Evolutionary conservation across 2,113 vertebrate genomes (phyloP).

Genomic region (crab-eating macaque (Macaca fascicularis)): T2T-MFA8v1.1 NC_088377.1:147688001-147688500

Average conservation of each 20-base stretch:
- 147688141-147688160: neutral
- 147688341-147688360: neutral
- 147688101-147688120: neutral
- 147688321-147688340: neutral
- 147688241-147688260: neutral
- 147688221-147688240: neutral
- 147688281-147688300: neutral
- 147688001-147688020: neutral
- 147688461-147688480: neutral
- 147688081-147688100: neutral
- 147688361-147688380: neutral
- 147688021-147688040: neutral
- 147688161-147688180: neutral
- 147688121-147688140: neutral
- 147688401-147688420: neutral
- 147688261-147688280: neutral
- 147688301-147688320: neutral
- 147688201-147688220: neutral
- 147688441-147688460: neutral
- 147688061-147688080: neutral
- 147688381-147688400: neutral
- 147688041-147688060: neutral
- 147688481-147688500: neutral
- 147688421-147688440: neutral
- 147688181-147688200: neutral